Conservation (phyloP, 2,888 invertebrate genomes). For the Polydrusus tereticollis region DNA sequence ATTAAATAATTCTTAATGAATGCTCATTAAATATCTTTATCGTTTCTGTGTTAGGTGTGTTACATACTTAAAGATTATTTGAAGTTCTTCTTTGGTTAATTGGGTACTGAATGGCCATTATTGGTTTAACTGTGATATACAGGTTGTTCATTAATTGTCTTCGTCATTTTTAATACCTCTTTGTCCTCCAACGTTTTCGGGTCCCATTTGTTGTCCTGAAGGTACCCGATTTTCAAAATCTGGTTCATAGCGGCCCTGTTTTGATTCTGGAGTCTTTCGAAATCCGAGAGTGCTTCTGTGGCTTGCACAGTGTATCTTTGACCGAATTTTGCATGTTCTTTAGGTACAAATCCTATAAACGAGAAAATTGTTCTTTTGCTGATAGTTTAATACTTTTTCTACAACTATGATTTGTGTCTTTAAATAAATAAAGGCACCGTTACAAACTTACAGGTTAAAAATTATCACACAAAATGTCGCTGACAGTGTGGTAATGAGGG, state of each 20-base stretch:
- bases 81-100: not conserved
- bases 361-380: too few relatives aligned
- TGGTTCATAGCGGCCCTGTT: conserved; percentile 73
- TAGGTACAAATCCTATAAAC: conserved; percentile 73
- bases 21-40: not conserved
- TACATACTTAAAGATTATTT: not conserved
- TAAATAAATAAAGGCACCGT: too few relatives aligned
- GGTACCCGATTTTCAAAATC: conserved; percentile 71
- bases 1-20: not conserved
- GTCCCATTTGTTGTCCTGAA: conserved; percentile 75
- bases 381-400: too few relatives aligned
- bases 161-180: conserved; percentile 66
- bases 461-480: too few relatives aligned
- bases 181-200: conserved; percentile 74
- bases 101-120: not conserved
- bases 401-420: too few relatives aligned
- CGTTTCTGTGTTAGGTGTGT: not conserved
- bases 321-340: conserved; percentile 76
- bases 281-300: conserved; percentile 80
- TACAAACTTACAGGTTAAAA: too few relatives aligned
- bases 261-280: conserved; percentile 74
- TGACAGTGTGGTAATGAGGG: too few relatives aligned
- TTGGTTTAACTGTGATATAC: not conserved
- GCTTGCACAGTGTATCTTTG: conserved; percentile 80
- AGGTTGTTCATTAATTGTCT: too few relatives aligned